These are phyloP conservation scores for Strongylocentrotus purpuratus DNA, from an alignment of 35 echinoderm and acorn worm species.

Conservation along the genomic window DNA sequence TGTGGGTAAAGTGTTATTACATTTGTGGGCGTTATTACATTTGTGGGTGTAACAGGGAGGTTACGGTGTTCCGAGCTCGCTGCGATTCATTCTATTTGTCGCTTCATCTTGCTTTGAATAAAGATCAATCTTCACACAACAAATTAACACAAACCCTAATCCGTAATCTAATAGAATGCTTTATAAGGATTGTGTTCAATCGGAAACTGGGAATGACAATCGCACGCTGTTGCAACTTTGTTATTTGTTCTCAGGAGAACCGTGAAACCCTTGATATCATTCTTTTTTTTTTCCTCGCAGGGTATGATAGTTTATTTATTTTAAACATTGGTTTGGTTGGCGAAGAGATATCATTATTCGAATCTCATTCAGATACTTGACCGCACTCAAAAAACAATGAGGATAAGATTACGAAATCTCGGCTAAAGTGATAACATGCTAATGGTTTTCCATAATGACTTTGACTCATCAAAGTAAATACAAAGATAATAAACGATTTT, in stretches of 20 bases:
- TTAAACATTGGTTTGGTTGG: background rate
- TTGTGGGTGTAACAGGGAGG: too few relatives aligned
- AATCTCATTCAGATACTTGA: background rate
- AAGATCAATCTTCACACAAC: background rate
- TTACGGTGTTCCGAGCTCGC: background rate
- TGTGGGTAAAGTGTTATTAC: too few relatives aligned
- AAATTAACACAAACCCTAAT: background rate
- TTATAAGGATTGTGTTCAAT: too few relatives aligned
- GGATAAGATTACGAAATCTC: background rate
- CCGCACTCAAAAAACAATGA: background rate
- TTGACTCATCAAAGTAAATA: background rate
- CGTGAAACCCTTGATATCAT: background rate
- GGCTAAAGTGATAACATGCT: background rate
- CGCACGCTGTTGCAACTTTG: background rate
- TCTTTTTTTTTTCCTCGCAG: background rate
- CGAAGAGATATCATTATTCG: background rate
- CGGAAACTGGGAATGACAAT: background rate
- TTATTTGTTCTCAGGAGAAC: background rate
- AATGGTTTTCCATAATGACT: background rate
- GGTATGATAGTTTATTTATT: background rate
- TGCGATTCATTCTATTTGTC: background rate
- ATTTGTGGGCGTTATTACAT: too few relatives aligned
- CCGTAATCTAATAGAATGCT: background rate
- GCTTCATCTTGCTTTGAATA: background rate
- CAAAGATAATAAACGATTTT: background rate